A percentile compares a stretch with the other conserved stretches of the same genome.
Evolutionary conservation across 2,113 vertebrate genomes (phyloP).

Genomic region (Vulpes vulpes): DNA sequence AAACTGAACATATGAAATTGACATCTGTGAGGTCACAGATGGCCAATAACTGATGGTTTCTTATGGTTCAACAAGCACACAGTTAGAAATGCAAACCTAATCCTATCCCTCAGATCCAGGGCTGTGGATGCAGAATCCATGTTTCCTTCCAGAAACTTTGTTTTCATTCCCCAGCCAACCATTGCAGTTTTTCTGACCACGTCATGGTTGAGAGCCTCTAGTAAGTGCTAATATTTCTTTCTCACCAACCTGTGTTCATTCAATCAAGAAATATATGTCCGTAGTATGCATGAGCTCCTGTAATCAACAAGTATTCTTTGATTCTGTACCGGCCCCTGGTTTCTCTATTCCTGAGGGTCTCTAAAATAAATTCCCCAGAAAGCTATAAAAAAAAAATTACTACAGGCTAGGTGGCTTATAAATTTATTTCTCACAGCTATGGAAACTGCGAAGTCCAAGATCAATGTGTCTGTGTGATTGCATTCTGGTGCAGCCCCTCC

Average conservation of each 20-base stretch:
- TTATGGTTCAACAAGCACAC: neutral
- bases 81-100: neutral
- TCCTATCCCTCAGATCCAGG: neutral
- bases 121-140: neutral
- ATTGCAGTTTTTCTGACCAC: neutral
- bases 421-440: neutral
- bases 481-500: neutral
- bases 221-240: neutral
- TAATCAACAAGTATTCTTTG: neutral
- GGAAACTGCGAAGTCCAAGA: neutral
- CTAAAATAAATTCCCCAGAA: slow-evolving; percentile 7
- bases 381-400: neutral
- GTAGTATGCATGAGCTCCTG: neutral
- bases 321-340: neutral
- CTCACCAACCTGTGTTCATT: neutral
- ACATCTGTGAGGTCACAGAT: neutral
- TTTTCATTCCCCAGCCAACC: neutral
- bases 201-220: neutral
- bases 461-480: neutral
- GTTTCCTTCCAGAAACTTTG: neutral
- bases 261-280: neutral
- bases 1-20: neutral
- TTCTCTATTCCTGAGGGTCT: slow-evolving; percentile 5
- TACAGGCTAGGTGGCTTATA: neutral
- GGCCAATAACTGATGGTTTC: neutral